These are phyloP conservation scores for Hyles vespertilio DNA, from an alignment of 1,140 invertebrate genomes.

Conservation along the genomic window DNA sequence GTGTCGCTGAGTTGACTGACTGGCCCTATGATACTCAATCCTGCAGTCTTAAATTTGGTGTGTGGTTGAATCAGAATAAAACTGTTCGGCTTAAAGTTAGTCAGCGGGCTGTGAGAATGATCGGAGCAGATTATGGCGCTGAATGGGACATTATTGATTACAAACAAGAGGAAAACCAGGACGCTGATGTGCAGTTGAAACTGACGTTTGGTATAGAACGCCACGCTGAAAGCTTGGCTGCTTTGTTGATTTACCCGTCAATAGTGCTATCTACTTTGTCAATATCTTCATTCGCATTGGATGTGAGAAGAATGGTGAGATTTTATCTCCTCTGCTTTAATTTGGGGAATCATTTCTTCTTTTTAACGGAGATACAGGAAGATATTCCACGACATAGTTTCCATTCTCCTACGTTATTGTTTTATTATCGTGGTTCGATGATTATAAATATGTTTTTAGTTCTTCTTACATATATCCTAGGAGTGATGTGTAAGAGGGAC, in stretches of 20 bases:
- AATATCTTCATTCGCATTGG: conserved; percentile 24
- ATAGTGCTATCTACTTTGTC: conserved; percentile 27
- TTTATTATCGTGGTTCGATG: conserved; percentile 29
- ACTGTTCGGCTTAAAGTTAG: neutral
- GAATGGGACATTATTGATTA: conserved; percentile 18
- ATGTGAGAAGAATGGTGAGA: conserved; percentile 19
- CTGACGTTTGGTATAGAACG: conserved; percentile 34
- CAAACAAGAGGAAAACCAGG: conserved; percentile 14
- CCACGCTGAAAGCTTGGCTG: conserved; percentile 25
- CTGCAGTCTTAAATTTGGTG: conserved; percentile 14
- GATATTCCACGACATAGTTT: conserved; percentile 29
- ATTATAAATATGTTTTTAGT: conserved; percentile 25
- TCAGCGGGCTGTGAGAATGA: conserved; percentile 8
- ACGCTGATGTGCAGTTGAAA: conserved; percentile 16
- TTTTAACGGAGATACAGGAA: conserved; percentile 22
- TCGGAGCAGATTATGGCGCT: conserved; percentile 12
- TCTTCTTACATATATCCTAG: conserved; percentile 27
- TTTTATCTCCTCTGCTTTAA: conserved; percentile 27
- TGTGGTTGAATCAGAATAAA: conserved; percentile 1
- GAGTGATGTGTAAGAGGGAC: conserved; percentile 16
- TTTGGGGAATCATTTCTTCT: conserved; percentile 31
- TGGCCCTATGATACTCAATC: conserved; percentile 23
- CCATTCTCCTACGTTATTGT: conserved; percentile 32
- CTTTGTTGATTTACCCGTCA: conserved; percentile 28
- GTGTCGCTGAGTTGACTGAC: conserved; percentile 12